phyloP scores from a whole-genome alignment of 2,797 vertebrate genomes.

The Lagocephalus sceleratus region DNA sequence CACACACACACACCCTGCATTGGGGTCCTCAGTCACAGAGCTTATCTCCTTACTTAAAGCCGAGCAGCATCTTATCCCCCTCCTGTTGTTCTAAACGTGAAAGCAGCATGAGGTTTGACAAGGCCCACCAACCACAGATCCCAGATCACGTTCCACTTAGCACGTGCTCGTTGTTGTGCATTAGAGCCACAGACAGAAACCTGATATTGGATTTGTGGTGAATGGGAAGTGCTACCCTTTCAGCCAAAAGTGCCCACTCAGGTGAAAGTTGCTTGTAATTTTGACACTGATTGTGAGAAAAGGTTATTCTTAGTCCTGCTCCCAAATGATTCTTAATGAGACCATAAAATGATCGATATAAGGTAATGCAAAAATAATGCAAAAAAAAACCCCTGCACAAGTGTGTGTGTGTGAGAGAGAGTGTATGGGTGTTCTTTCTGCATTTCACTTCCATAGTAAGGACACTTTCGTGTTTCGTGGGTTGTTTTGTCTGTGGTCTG shows the following conservation, averaged over 20 bases:
- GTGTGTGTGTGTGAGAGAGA: too few species aligned
- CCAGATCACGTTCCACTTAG: conserved; percentile 55
- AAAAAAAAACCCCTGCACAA: too few species aligned
- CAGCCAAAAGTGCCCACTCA: conserved; percentile 62
- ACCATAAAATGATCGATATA: neutral
- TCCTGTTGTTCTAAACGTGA: conserved; percentile 43
- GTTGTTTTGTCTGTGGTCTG: too few species aligned
- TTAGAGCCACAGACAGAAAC: conserved; percentile 58
- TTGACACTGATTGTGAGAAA: conserved; percentile 51
- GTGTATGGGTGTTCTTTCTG: too few species aligned
- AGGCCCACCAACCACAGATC: conserved; percentile 48
- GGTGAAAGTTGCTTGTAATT: conserved; percentile 50
- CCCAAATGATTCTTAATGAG: neutral
- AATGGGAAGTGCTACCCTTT: conserved; percentile 48
- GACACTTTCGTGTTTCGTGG: too few species aligned
- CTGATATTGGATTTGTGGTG: conserved; percentile 51
- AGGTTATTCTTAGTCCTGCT: conserved; percentile 16
- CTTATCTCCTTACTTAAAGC: conserved; percentile 31
- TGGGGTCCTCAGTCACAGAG: conserved; percentile 25
- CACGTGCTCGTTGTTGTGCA: conserved; percentile 47
- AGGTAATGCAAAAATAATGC: neutral
- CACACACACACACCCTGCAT: neutral
- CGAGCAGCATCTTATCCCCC: conserved; percentile 24
- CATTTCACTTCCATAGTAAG: too few species aligned
- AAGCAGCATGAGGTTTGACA: conserved; percentile 45